phyloP scores from a whole-genome alignment of 2,888 invertebrate genomes.

The Poecilus cupreus region DNA sequence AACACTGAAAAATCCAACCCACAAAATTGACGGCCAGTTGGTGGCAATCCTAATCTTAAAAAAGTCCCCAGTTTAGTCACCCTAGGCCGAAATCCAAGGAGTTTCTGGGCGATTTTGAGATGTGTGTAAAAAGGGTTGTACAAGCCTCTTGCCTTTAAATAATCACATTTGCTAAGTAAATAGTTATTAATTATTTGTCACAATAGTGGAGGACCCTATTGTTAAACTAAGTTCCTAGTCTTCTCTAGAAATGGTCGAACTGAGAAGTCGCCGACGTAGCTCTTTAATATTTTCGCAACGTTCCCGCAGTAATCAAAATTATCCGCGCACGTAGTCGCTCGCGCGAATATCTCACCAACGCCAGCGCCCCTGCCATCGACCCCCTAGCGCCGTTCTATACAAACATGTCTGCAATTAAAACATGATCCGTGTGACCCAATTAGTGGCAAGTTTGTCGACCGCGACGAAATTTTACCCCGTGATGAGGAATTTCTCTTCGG shows the following conservation, averaged over 20 bases:
- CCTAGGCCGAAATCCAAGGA: no score
- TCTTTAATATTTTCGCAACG: slow-evolving; percentile 20
- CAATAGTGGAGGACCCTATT: no score
- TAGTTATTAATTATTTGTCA: no score
- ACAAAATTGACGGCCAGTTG: no score
- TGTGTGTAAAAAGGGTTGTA: no score
- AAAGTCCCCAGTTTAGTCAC: no score
- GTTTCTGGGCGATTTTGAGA: no score
- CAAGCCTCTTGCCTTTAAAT: no score
- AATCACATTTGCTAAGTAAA: no score
- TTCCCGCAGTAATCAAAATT: slow-evolving; percentile 38
- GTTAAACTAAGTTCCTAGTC: no score
- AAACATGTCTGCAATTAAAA: slow-evolving; percentile 70
- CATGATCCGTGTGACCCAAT: slow-evolving; percentile 70
- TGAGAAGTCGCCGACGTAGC: not conserved
- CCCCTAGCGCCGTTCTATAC: slow-evolving; percentile 64
- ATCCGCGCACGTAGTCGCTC: slow-evolving; percentile 10
- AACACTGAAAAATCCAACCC: no score
- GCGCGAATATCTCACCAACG: slow-evolving; percentile 5
- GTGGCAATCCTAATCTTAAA: no score
- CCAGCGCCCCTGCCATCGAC: not conserved
- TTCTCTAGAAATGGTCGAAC: not conserved
- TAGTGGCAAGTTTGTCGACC: slow-evolving; percentile 67
- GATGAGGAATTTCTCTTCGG: not conserved
- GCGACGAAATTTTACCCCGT: not conserved